A percentile compares a stretch with the other conserved stretches of the same genome.
These are phyloP conservation scores for Eumacrocentrus americanus DNA, from an alignment of 2,888 invertebrate genomes.

Conservation along the genomic window DNA sequence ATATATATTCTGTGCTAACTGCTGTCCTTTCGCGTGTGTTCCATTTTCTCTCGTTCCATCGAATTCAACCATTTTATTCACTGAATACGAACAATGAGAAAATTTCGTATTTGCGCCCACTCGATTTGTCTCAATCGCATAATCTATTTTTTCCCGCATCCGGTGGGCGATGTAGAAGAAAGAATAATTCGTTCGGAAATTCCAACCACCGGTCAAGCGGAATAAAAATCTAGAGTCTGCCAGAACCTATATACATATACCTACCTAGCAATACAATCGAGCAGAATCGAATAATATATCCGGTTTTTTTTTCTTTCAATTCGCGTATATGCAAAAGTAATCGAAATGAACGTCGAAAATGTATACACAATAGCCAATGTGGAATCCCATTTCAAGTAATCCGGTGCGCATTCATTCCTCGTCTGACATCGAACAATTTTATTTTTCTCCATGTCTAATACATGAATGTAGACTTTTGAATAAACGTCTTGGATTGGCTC, in stretches of 20 bases:
- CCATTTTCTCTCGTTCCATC: background rate
- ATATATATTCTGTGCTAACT: no score
- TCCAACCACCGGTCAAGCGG: background rate
- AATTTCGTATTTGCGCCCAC: constrained; percentile 11
- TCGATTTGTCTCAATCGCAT: constrained; percentile 27
- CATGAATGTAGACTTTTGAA: no score
- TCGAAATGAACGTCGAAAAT: background rate
- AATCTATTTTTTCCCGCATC: constrained; percentile 7
- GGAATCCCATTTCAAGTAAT: background rate
- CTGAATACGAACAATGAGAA: constrained; percentile 16
- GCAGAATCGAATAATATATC: background rate
- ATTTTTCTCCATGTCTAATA: no score
- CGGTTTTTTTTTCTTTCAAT: background rate
- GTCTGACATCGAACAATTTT: background rate
- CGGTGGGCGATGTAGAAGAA: background rate
- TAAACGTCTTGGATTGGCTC: no score
- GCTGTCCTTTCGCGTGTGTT: no score
- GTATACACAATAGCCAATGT: background rate
- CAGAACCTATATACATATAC: background rate
- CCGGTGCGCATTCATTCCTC: background rate
- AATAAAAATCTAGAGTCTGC: constrained; percentile 3
- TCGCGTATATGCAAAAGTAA: background rate
- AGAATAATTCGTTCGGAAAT: constrained; percentile 2
- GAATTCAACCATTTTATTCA: constrained; percentile 3
- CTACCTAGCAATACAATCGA: background rate